Base-by-base conservation (phyloP, 2,113 vertebrate species). In the Gallinago paraguaiae region DNA sequence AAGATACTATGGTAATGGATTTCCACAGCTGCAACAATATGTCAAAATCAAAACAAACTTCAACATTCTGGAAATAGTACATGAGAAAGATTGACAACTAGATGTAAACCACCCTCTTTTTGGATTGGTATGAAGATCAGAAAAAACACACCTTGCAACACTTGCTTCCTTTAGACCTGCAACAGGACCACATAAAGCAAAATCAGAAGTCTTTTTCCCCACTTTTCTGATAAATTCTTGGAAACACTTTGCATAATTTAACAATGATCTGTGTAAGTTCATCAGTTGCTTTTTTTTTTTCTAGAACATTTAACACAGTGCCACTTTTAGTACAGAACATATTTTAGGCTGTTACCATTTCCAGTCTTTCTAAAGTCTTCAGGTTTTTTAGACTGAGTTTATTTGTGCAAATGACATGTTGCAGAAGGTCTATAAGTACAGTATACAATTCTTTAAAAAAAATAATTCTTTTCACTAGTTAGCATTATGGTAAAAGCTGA, bases 301-400 rank as follows among this genome's bases (percentile, higher is more conserved):
- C 31, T 61, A 25, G 54, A 15, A 5, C 3, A 1, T 51, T 79
- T 90, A 93, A 76, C 18, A 53, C 10, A 0, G 0, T 0, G 2
- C 4, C 13, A 59, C 22, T 53, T 76, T 64, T 35, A 63, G 35
- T 60, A 45, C 7, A 67, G 35, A 67, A 74, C 0, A 2, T 17
- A 27, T 16, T 39, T 88, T 48, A 50, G 48, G 6, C 15, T 8
- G 1, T 37, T 79, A 76, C 7, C 1, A 54, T 87, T 72, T 91
- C 60, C 43, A 43, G 45, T 56, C 24, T 24, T 95, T 90, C 31
- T 59, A 60, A 75, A 68, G 2, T 3, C 1, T 25, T 37, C 15
- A 16, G 5, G 5, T 3, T 69, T 70, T 87, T 50, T 24, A 64
- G 17, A 19, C 5, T 69, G 57, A 60, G 3, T 11, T 86, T 67